A percentile compares a stretch with the other conserved stretches of the same genome.
These are phyloP conservation scores for Okamejei kenojei DNA, from an alignment of 2,797 vertebrate genomes.

Conservation along the genomic window DNA sequence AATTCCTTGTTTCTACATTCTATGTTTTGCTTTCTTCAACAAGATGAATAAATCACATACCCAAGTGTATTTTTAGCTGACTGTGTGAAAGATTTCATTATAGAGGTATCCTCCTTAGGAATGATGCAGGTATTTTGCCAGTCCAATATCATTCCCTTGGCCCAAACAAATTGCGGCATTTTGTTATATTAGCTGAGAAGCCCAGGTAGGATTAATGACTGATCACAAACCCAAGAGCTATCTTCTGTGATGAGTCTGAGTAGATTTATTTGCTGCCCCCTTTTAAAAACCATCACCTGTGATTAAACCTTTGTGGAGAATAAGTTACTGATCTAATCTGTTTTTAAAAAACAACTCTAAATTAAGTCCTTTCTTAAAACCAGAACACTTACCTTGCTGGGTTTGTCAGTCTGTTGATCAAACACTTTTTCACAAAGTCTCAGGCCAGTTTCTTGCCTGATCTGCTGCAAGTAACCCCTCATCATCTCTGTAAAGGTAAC, in stretches of 20 bases:
- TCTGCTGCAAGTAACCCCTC: constrained; percentile 90
- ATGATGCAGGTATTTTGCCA: neutral
- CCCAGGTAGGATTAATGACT: neutral
- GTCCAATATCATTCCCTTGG: neutral
- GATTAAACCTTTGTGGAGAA: neutral
- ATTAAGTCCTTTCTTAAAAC: neutral
- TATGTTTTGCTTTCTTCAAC: neutral
- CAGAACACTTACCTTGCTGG: constrained; percentile 77
- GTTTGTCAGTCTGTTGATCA: constrained; percentile 93
- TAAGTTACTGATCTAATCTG: neutral
- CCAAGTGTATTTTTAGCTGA: neutral
- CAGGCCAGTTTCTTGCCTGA: constrained; percentile 88
- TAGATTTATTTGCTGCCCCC: too few species aligned
- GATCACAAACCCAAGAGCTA: neutral
- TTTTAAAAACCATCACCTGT: neutral
- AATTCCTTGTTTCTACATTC: too few species aligned
- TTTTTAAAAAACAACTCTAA: neutral
- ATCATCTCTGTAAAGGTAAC: constrained; percentile 71
- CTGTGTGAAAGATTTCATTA: neutral
- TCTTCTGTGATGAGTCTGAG: neutral
- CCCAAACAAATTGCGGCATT: neutral
- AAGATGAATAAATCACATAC: neutral
- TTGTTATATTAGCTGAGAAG: neutral
- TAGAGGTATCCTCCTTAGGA: neutral
- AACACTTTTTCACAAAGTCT: constrained; percentile 96